Percentiles rank a stretch among this genome's conserved stretches.
These are phyloP conservation scores for Drosophila borborema DNA, from an alignment of 2,888 invertebrate species.

Conservation along the genomic window DNA sequence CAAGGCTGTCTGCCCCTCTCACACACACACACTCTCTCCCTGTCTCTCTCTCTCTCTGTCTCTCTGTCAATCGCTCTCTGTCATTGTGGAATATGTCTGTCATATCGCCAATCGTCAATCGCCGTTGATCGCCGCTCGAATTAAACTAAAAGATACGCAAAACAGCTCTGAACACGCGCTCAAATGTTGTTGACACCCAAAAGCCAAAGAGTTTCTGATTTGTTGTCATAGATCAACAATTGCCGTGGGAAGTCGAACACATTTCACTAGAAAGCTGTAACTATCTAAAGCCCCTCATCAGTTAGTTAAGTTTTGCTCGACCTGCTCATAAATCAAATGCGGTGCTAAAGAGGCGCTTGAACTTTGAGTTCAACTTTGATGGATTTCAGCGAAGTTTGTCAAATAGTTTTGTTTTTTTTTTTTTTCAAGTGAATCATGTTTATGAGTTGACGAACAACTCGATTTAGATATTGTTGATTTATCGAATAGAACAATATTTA, in stretches of 20 bases:
- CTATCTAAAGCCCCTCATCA: constrained; percentile 11
- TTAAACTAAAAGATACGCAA: constrained; percentile 58
- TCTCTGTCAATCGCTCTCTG: constrained; percentile 4
- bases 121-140: constrained; percentile 44
- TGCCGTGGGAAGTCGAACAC: constrained; percentile 32
- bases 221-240: constrained; percentile 26
- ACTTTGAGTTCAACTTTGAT: not conserved
- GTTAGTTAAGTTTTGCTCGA: not conserved
- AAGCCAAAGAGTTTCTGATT: constrained; percentile 12
- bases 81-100: constrained; percentile 32
- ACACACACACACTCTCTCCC: not conserved
- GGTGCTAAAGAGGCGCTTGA: constrained; percentile 8
- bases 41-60: not conserved
- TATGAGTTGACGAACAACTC: not conserved
- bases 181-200: constrained; percentile 71
- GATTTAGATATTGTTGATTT: not conserved
- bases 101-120: constrained; percentile 58
- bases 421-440: not conserved
- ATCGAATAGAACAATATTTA: not conserved
- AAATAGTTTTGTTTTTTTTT: not conserved
- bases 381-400: not conserved
- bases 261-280: constrained; percentile 32
- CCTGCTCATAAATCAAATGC: constrained; percentile 4
- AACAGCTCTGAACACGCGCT: constrained; percentile 51
- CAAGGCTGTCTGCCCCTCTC: constrained; percentile 16